These are phyloP conservation scores for Palythoa heliodiscus DNA, from an alignment of 92 coral and sea anemone species.

Conservation along the genomic window DNA sequence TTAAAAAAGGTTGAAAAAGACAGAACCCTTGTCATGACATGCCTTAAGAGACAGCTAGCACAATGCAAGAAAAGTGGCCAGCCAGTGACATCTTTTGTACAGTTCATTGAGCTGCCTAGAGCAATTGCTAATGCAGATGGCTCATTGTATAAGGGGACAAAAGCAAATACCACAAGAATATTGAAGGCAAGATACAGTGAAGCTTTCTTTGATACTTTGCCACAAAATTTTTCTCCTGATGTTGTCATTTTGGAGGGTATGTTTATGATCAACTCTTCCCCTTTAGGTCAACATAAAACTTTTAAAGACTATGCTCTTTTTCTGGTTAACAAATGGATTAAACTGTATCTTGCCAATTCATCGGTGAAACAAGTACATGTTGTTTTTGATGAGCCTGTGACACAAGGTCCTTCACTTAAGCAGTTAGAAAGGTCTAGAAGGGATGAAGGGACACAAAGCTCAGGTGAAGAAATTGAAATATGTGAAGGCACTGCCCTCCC, in stretches of 20 bases:
- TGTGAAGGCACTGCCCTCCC: background rate
- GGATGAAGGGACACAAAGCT: background rate
- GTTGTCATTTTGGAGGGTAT: background rate
- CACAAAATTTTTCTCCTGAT: background rate
- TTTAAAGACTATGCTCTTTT: slow-evolving; percentile 24
- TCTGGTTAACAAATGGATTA: background rate
- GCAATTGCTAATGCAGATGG: slow-evolving; percentile 29
- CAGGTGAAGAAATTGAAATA: background rate
- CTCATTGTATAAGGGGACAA: background rate
- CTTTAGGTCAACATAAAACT: background rate
- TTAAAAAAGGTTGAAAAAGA: slow-evolving; percentile 13
- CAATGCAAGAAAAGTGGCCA: background rate
- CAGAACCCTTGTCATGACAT: background rate
- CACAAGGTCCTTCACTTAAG: background rate
- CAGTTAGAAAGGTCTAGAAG: slow-evolving; percentile 9
- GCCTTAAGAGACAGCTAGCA: slow-evolving; percentile 10
- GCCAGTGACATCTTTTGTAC: background rate
- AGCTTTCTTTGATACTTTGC: slow-evolving; percentile 11
- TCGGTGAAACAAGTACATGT: slow-evolving; percentile 9
- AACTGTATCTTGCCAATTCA: background rate
- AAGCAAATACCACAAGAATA: slow-evolving; percentile 25
- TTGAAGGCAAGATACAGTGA: slow-evolving; percentile 2
- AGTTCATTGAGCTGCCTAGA: slow-evolving; percentile 17
- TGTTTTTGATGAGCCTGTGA: slow-evolving; percentile 24
- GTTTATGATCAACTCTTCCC: slow-evolving; percentile 19